Evolutionary conservation across 2,888 invertebrate genomes (phyloP).

Genomic region (Calliphora vomitoria): DNA sequence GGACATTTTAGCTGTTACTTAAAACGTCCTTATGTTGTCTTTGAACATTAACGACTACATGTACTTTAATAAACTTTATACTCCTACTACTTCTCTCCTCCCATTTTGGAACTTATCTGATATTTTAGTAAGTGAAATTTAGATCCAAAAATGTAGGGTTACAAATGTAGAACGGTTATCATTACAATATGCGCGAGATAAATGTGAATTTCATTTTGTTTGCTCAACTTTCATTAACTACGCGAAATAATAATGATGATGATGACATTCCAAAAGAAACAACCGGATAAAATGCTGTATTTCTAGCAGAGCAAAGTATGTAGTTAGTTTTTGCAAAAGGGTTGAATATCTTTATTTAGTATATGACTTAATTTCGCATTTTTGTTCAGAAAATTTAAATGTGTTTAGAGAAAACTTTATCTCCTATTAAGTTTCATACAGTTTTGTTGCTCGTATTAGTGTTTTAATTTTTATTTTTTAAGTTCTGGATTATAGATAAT

Average conservation of each 20-base stretch:
- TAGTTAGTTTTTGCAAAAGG: neutral
- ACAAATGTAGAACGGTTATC: constrained; percentile 45
- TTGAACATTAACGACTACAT: too few species aligned
- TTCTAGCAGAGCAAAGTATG: neutral
- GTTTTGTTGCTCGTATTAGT: neutral
- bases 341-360: neutral
- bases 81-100: neutral
- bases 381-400: neutral
- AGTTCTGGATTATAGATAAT: too few species aligned
- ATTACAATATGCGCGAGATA: constrained; percentile 50
- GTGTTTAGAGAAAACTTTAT: constrained; percentile 4
- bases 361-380: neutral
- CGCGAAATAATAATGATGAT: constrained; percentile 25
- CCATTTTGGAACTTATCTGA: neutral
- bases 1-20: too few species aligned
- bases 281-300: neutral
- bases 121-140: neutral
- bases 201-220: constrained; percentile 61
- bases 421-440: neutral
- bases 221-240: constrained; percentile 62
- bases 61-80: too few species aligned
- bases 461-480: too few species aligned
- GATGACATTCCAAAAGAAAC: constrained; percentile 23
- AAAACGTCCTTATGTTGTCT: too few species aligned
- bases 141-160: constrained; percentile 16